A percentile compares a stretch with the other conserved stretches of the same genome.
These are phyloP conservation scores for Periophthalmodon schlosseri DNA, from an alignment of 2,113 vertebrate species.

Conservation along the genomic window DNA sequence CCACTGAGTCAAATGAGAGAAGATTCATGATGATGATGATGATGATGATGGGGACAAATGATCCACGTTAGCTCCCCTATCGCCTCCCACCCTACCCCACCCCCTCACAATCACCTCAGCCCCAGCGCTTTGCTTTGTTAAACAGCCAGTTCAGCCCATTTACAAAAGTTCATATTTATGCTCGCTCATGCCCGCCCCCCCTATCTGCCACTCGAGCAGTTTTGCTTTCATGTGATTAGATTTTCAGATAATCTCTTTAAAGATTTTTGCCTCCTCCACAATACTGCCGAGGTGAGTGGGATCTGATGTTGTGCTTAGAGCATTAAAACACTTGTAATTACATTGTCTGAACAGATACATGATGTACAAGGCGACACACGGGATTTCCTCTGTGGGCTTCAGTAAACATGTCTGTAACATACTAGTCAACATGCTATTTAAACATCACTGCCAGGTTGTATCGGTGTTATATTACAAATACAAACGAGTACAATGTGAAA, in stretches of 20 bases:
- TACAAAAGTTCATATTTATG: conserved; percentile 12
- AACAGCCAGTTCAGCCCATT: conserved; percentile 5
- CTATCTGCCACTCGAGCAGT: conserved; percentile 12
- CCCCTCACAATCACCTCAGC: conserved; percentile 22
- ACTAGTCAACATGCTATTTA: background rate
- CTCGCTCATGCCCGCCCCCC: conserved; percentile 5
- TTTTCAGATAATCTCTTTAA: conserved; percentile 12
- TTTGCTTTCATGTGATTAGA: conserved; percentile 10
- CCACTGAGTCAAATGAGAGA: conserved; percentile 10
- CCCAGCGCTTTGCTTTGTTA: conserved; percentile 5
- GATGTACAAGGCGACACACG: background rate
- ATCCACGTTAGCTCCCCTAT: conserved; percentile 34
- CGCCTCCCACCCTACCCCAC: background rate
- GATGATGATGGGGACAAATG: conserved; percentile 37
- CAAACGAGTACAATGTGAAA: no score
- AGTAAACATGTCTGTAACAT: background rate
- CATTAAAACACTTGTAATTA: conserved; percentile 4
- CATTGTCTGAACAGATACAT: conserved; percentile 4
- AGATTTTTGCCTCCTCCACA: conserved; percentile 12
- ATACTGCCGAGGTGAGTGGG: background rate
- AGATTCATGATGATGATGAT: conserved; percentile 30
- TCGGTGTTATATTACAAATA: no score
- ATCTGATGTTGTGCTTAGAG: background rate
- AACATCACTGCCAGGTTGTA: no score
- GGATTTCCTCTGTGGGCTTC: background rate